A percentile compares a stretch with the other conserved stretches of the same genome.
Evolutionary conservation across 1,140 invertebrate genomes (phyloP).

Genomic region (Bombus picipes): DNA sequence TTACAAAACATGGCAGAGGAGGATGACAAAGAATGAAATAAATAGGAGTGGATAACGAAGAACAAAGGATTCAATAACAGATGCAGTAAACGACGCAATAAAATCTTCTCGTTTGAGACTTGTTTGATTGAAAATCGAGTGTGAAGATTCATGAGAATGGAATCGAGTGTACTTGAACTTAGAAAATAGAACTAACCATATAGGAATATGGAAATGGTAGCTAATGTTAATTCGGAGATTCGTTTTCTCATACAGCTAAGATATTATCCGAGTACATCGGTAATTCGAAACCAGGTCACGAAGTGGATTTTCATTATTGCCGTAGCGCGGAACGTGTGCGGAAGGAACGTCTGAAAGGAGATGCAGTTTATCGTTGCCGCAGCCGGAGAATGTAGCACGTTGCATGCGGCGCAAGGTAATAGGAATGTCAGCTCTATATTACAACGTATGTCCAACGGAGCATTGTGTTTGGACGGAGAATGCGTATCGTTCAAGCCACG

Average conservation of each 20-base stretch:
- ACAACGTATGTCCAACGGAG: constrained; percentile 14
- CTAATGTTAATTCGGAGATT: background rate
- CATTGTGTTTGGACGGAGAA: constrained; percentile 33
- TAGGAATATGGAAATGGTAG: background rate
- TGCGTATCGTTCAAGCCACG: constrained; percentile 20
- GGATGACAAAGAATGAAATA: background rate
- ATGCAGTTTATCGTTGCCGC: constrained; percentile 25
- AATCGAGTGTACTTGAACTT: too few relatives aligned
- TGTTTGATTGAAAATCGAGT: too few relatives aligned
- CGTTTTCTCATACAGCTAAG: background rate
- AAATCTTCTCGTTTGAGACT: background rate
- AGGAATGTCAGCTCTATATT: constrained; percentile 48
- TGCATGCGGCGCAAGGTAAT: constrained; percentile 27
- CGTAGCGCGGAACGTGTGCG: background rate
- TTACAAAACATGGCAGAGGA: background rate
- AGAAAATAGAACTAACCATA: too few relatives aligned
- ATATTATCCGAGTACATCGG: too few relatives aligned
- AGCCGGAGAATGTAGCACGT: constrained; percentile 42
- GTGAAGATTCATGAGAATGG: too few relatives aligned
- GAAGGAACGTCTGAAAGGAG: constrained; percentile 39
- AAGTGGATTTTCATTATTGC: background rate
- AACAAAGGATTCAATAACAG: background rate
- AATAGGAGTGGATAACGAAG: background rate
- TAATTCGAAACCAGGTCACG: background rate
- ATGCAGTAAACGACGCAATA: background rate